Conservation (phyloP, 2,888 invertebrate species). For the Crematogaster levior region DNA sequence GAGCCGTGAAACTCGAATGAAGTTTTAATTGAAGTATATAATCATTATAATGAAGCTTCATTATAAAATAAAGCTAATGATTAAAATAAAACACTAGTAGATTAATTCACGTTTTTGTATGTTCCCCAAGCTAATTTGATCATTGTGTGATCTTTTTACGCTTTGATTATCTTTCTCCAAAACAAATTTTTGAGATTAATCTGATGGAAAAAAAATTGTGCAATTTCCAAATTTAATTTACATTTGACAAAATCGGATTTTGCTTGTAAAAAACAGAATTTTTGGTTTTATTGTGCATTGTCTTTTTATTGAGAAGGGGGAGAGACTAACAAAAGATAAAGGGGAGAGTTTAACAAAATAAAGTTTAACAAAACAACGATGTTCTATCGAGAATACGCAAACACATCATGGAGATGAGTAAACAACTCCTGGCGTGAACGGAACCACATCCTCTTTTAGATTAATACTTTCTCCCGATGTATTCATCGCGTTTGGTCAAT, state of each 20-base stretch:
- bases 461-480: slow-evolving; percentile 31
- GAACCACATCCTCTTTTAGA: slow-evolving; percentile 60
- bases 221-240: not conserved
- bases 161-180: not conserved
- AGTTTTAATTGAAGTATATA: slow-evolving; percentile 37
- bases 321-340: no score
- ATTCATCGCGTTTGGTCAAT: not conserved
- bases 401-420: slow-evolving; percentile 70
- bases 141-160: not conserved
- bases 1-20: slow-evolving; percentile 40
- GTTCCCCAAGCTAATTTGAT: not conserved
- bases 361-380: slow-evolving; percentile 37
- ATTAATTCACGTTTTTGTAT: not conserved
- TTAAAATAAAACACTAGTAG: slow-evolving; percentile 4
- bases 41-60: no score
- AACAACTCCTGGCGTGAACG: slow-evolving; percentile 72
- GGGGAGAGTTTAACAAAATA: no score
- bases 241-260: not conserved
- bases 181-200: slow-evolving; percentile 4
- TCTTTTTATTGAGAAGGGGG: not conserved
- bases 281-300: not conserved
- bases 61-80: no score
- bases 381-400: slow-evolving; percentile 69
- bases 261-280: not conserved
- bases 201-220: not conserved